Base-by-base conservation (phyloP, 2,797 vertebrate species). In the Gadopsis marmoratus region DNA sequence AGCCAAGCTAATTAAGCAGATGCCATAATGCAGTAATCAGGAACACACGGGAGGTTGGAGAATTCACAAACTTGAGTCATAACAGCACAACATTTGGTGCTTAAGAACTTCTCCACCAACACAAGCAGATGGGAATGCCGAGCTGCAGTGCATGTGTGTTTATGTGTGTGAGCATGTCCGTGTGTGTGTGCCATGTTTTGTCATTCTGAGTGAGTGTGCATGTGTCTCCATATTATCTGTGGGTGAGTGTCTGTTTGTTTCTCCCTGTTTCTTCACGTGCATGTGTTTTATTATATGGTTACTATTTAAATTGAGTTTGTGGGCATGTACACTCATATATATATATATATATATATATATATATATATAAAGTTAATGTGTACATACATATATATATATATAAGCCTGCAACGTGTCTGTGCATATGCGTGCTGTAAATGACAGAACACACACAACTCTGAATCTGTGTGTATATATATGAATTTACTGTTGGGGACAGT, bases 1-100 rank as follows among this genome's bases (percentile, higher is more conserved):
- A 93, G 94, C 91, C 92, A 92, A 93, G 93, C 93, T 95, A 94
- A 95, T 95, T 95, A 94, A 92, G 93, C 94, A 94, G 94, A 94
- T 94, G 93, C 93, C 91, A 92, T 93, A 91, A 94, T 93, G 92
- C 93, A 88, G 91, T 94, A 93, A 94, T 94, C 92, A 93, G 91
- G 84, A 94, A 90, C 93, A 92, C 90, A 91, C 90, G 86, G 91
- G 91, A 92, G 94, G 91, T 82, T 90, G 88, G 90, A 94, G 91
- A 90, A 92, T 93, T 91, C 91, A 81, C 83, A 92, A 94, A 94
- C 92, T 94, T 93, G 91, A 94, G 90, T 93, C 93, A 91, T 91
- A 93, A 92, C 90, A 72, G 88, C 74, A 61, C 89, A 93, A 92
- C 94, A 92, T 94, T 94, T 91, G 92, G 91, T 92, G 90, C 92